Conservation (phyloP, 2,888 invertebrate genomes). For the Caenorhabditis parvicauda region DNA sequence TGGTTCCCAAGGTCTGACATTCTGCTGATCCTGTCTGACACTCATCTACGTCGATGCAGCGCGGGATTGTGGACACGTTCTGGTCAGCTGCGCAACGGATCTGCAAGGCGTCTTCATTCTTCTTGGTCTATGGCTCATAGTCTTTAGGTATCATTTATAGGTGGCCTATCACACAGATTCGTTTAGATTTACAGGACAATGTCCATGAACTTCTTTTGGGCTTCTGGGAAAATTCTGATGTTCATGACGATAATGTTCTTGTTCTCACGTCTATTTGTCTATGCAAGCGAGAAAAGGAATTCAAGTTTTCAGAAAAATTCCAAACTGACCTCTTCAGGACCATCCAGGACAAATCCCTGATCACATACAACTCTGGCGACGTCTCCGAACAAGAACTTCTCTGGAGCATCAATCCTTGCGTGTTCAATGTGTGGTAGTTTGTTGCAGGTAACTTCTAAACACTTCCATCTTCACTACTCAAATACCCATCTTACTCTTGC, state of each 20-base stretch:
- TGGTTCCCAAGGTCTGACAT: conserved; percentile 41
- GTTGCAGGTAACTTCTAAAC: conserved; percentile 51
- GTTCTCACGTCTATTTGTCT: too few relatives aligned
- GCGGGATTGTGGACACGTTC: conserved; percentile 51
- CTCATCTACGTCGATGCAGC: conserved; percentile 60
- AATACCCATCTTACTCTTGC: conserved; percentile 76
- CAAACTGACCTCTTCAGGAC: conserved; percentile 46
- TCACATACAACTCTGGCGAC: conserved; percentile 54
- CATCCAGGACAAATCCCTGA: conserved; percentile 48
- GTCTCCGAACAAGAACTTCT: conserved; percentile 52
- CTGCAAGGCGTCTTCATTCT: conserved; percentile 10
- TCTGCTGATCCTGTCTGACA: conserved; percentile 50
- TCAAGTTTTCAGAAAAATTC: neutral
- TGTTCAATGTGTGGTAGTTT: conserved; percentile 53
- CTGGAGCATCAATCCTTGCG: conserved; percentile 38
- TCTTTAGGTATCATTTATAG: neutral
- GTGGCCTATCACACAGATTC: neutral
- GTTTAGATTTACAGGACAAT: neutral
- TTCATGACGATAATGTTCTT: too few relatives aligned
- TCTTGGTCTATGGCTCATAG: neutral
- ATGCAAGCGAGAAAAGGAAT: neutral
- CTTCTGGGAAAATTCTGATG: too few relatives aligned
- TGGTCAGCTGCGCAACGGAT: conserved; percentile 60
- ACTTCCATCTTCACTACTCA: conserved; percentile 2
- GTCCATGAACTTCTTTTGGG: neutral